These are phyloP conservation scores for Nephila pilipes DNA, from an alignment of 1,140 invertebrate species.

Conservation along the genomic window DNA sequence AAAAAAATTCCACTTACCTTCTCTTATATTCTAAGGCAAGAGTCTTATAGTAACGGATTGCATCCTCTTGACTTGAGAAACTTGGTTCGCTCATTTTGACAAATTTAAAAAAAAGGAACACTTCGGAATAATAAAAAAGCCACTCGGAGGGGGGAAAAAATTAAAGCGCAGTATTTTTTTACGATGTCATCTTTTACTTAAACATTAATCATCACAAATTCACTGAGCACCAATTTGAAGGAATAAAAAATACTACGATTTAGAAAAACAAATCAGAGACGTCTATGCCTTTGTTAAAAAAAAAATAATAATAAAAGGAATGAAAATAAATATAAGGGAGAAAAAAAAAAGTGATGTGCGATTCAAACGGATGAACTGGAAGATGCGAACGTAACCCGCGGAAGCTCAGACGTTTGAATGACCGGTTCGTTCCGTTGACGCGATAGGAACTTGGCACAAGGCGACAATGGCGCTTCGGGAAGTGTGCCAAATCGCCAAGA, in stretches of 20 bases:
- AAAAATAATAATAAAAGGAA: neutral
- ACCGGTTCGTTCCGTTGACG: neutral
- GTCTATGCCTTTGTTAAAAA: neutral
- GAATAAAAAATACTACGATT: too few relatives aligned
- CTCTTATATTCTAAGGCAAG: conserved; percentile 41
- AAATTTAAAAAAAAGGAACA: neutral
- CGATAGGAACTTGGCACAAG: neutral
- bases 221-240: neutral
- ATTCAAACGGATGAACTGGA: neutral
- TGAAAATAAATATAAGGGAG: neutral
- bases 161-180: neutral
- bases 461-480: neutral
- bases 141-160: neutral
- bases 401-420: conserved; percentile 14
- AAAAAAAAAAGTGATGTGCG: neutral
- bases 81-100: conserved; percentile 21
- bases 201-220: neutral
- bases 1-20: conserved; percentile 42
- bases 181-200: conserved; percentile 3
- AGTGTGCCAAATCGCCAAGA: neutral
- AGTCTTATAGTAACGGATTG: conserved; percentile 30
- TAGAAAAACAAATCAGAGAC: too few relatives aligned
- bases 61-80: conserved; percentile 20
- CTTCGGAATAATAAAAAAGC: neutral
- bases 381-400: neutral